phyloP scores from a whole-genome alignment of 2,113 vertebrate species.

The Anarrhichthys ocellatus region DNA sequence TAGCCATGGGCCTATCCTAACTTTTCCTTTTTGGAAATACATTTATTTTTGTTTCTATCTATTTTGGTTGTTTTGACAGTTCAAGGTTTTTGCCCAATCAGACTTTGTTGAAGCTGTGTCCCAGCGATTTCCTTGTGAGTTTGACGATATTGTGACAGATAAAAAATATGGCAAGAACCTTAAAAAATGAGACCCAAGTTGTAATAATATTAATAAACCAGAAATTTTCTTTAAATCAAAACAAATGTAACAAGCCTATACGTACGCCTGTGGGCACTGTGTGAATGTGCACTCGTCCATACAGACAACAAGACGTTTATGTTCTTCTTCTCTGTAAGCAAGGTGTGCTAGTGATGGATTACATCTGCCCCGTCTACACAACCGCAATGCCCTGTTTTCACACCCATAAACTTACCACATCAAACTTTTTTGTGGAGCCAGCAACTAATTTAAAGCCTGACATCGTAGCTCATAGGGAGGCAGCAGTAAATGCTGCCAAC shows the following conservation, averaged over 20 bases:
- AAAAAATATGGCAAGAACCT: background rate
- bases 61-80: no score
- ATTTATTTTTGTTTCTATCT: no score
- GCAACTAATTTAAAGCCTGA: constrained; percentile 51
- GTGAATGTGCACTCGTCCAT: background rate
- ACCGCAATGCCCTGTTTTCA: constrained; percentile 36
- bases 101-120: no score
- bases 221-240: background rate
- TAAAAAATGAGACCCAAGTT: background rate
- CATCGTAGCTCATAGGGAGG: constrained; percentile 15
- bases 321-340: constrained; percentile 15
- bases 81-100: no score
- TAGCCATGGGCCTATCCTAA: background rate
- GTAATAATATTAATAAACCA: background rate
- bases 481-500: constrained; percentile 4
- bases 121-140: background rate
- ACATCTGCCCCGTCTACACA: constrained; percentile 28
- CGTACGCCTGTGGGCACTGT: background rate
- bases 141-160: background rate
- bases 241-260: background rate
- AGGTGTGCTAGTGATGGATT: constrained; percentile 41
- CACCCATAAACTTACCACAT: constrained; percentile 49
- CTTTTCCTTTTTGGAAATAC: background rate
- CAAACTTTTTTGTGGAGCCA: constrained; percentile 48
- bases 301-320: background rate